A percentile compares a stretch with the other conserved stretches of the same genome.
Conservation (phyloP, 2,797 vertebrate genomes). For the Coendou prehensilis region DNA sequence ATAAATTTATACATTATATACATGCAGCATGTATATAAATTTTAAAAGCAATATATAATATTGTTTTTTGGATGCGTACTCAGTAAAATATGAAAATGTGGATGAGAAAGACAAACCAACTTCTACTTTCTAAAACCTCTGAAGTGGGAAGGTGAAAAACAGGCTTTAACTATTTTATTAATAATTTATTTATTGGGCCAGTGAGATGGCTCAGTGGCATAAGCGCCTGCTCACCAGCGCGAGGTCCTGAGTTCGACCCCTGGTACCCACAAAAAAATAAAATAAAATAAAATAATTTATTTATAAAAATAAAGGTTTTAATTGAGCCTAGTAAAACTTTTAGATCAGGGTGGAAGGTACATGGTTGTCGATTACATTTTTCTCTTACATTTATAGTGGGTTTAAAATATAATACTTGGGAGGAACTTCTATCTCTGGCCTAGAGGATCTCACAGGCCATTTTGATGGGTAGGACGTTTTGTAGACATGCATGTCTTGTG, state of each 20-base stretch:
- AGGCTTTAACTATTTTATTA: background rate
- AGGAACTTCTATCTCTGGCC: background rate
- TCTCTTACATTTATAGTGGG: background rate
- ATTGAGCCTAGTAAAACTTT: background rate
- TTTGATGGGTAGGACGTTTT: background rate
- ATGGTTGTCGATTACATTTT: background rate
- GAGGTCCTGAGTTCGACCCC: no score
- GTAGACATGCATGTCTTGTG: background rate
- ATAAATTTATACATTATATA: no score
- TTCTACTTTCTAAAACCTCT: background rate
- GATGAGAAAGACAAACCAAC: background rate
- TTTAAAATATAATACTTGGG: slow-evolving; percentile 29
- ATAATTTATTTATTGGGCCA: background rate
- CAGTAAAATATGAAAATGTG: slow-evolving; percentile 21
- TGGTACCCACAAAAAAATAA: no score
- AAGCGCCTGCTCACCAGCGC: no score
- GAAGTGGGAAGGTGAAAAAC: background rate
- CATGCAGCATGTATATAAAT: background rate
- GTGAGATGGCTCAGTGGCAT: no score
- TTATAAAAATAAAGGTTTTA: background rate
- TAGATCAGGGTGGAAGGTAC: background rate
- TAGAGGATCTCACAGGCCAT: background rate
- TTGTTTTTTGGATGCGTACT: background rate
- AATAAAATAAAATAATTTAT: no score
- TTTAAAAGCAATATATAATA: background rate